A percentile compares a stretch with the other conserved stretches of the same genome.
Evolutionary conservation across 2,113 vertebrate genomes (phyloP).

Genomic region (Corvus hawaiiensis): DNA sequence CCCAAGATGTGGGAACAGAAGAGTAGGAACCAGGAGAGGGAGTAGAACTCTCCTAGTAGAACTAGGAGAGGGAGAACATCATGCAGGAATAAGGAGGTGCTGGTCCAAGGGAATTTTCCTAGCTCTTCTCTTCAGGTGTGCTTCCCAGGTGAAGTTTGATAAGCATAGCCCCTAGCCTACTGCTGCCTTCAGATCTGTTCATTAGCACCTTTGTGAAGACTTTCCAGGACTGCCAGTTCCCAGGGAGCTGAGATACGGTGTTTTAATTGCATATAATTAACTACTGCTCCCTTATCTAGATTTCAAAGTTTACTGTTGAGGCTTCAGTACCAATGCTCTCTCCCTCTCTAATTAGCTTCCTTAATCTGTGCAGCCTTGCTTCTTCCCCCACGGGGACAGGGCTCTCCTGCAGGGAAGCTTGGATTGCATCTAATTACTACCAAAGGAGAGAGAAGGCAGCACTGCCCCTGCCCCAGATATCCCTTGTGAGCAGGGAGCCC

Average conservation of each 20-base stretch:
- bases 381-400: background rate
- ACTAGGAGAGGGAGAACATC: background rate
- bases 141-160: background rate
- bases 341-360: conserved; percentile 54
- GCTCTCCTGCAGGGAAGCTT: conserved; percentile 22
- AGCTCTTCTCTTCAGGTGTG: background rate
- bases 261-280: conserved; percentile 67
- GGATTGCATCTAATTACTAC: conserved; percentile 36
- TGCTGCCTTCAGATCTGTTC: background rate
- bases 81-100: background rate
- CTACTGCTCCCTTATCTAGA: conserved; percentile 45
- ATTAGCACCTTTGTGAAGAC: background rate
- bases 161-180: background rate
- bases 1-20: background rate
- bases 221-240: background rate
- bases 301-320: conserved; percentile 44
- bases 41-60: too few relatives aligned
- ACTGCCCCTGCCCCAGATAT: background rate
- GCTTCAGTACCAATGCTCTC: background rate
- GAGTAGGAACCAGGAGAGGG: too few relatives aligned
- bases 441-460: background rate
- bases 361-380: conserved; percentile 47
- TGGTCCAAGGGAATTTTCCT: background rate
- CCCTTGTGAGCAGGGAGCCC: background rate
- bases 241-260: background rate